Base-by-base conservation (phyloP, 2,113 vertebrate genomes). In the Cryptotis parvus region DNA sequence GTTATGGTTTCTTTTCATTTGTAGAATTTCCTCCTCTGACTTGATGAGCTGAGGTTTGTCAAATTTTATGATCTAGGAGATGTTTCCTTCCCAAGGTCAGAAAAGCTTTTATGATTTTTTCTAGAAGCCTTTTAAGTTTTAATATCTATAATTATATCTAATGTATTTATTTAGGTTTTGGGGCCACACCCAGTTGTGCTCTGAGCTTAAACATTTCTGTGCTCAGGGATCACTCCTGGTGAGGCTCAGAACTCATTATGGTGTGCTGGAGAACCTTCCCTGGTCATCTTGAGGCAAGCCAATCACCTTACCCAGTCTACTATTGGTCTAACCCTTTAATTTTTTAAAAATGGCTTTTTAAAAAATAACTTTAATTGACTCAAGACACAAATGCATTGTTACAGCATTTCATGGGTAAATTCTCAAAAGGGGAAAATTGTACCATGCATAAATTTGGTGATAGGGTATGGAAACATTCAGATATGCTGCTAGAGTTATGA, bases 41-140 rank as follows among this genome's bases (percentile, higher is more conserved):
- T 35, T 45, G 61, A n/a, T 84, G 29, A 85, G 43, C 6, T 45
- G 41, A 90, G 31, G 58, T 87, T 55, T 87, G 35, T 83, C n/a
- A 84, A 55, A 35, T 65, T 92, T 95, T 79, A 14, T 87, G n/a
- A 41, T 18, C 39, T 72, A 55, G 55, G 41, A 77, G 77, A 73
- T 78, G 9, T 84, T 84, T 79, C 29, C 33, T 45, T 65, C 43
- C 24, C 6, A 70, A 72, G 69, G 5, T 65, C 37, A 35, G 52
- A 69, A 79, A 87, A 16, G n/a, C 83, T 18, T 76, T 31, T 63
- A 7, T 83, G 61, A 45, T 91, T 37, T 12, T 55, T 61, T 26
- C 58, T 61, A 24, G 39, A 66, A 87, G 41, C 14, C 35, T 84
- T 84, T 85, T 66, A 80, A 49, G 9, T 75, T 75, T 90, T 41